Evolutionary conservation across 2,797 vertebrate species (phyloP).

Genomic region (Ataeniobius toweri): DNA sequence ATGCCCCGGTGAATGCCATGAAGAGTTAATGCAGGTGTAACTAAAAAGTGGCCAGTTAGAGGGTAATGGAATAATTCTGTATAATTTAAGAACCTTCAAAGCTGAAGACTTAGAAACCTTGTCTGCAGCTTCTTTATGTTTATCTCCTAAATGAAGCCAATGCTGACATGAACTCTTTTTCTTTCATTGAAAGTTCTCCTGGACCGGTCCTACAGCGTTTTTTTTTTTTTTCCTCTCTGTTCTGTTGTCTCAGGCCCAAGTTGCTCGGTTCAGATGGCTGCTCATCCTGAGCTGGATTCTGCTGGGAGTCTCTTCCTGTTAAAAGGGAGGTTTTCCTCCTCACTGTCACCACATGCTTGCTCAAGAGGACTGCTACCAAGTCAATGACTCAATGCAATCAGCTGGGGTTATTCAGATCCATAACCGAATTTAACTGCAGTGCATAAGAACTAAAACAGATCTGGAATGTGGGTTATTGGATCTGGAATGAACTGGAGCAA

Average conservation of each 20-base stretch:
- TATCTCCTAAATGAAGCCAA: no score
- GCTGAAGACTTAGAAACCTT: no score
- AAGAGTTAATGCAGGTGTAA: no score
- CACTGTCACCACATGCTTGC: neutral
- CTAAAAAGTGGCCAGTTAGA: no score
- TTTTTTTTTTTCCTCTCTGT: neutral
- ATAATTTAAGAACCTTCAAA: no score
- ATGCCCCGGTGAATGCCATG: no score
- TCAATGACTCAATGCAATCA: neutral
- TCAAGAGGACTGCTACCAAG: neutral
- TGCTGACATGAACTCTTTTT: no score
- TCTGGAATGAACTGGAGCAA: neutral
- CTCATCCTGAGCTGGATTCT: neutral
- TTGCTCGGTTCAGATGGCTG: neutral
- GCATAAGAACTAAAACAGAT: no score
- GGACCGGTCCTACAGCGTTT: no score
- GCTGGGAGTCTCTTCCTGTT: neutral
- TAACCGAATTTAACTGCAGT: neutral
- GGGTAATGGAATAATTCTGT: no score
- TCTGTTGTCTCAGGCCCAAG: neutral
- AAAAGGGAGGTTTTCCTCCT: neutral
- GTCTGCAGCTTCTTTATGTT: no score
- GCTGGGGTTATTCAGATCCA: neutral
- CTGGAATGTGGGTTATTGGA: neutral
- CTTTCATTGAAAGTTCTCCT: neutral